Conservation (phyloP, 2,888 invertebrate genomes). For the Sminthurinus aureus region DNA sequence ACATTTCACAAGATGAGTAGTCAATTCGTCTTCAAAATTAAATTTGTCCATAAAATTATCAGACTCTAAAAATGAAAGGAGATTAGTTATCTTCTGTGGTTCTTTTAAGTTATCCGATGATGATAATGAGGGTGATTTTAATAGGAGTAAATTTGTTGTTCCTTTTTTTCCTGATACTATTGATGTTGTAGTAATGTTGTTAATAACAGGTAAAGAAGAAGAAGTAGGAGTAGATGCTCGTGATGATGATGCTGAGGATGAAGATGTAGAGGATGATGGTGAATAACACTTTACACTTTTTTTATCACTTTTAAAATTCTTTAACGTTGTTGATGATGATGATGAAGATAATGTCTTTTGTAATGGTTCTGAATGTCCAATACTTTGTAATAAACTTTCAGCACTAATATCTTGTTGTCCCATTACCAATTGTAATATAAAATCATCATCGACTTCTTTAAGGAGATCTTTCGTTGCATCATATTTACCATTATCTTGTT, state of each 20-base stretch:
- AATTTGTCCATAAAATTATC: neutral
- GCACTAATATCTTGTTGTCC: conserved; percentile 28
- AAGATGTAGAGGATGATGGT: neutral
- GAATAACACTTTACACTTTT: no score
- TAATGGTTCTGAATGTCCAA: neutral
- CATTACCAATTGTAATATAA: conserved; percentile 17
- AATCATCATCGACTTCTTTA: conserved; percentile 26
- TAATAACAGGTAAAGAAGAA: neutral
- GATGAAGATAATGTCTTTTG: no score
- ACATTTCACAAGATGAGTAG: neutral
- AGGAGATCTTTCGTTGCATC: neutral
- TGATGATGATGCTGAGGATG: neutral
- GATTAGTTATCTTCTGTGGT: neutral
- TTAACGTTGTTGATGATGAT: no score
- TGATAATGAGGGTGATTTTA: no score
- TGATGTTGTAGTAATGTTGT: no score
- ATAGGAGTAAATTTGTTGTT: no score
- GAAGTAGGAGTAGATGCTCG: neutral
- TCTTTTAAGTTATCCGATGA: no score
- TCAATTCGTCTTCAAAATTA: neutral
- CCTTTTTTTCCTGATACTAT: no score
- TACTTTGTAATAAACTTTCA: conserved; percentile 24
- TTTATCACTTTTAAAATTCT: no score
- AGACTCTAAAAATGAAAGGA: neutral
- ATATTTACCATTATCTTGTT: neutral